Evolutionary conservation across 2,888 invertebrate species (phyloP), one percentile per base, ranked within the genome.

Genomic region (Ligdia adustata): DNA sequence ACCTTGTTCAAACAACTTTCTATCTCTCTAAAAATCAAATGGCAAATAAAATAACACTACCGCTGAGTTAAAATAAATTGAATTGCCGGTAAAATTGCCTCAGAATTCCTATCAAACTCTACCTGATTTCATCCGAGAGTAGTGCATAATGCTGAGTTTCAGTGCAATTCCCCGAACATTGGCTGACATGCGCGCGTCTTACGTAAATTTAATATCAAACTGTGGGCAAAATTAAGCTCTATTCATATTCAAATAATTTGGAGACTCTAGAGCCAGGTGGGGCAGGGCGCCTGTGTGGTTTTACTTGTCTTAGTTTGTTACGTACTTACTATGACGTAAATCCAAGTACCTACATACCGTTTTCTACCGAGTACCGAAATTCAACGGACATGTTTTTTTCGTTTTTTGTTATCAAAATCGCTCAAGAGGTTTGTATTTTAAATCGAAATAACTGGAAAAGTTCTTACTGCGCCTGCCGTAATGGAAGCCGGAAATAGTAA

Each of bases 191-290:
- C 69, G 66, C 69, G 6, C 22, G 22, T 22, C 22, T 22, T 68
- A 68, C 65, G 62, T 62, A 69, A 79, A 77, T 75, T 78, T 77
- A 79, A 79, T 77, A 72, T 64, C 66, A 66, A 65, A 58, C 69
- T 62, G 64, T 53, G 65, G 63, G 74, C 66, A 62, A 66, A 75
- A 80, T 81, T 72, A 75, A 72, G 65, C 59, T 46, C 64, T 53
- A 78, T 82, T 82, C 82, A 78, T 71, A 80, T 81, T 79, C 74
- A 81, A 76, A 81, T 78, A 68, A 72, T 70, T 66, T 65, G 34
- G 6, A 37, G 40, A 44, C 32, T 50, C 44, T 43, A 29, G 35
- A 15, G 35, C 31, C 35, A 41, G 28, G 35, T 40, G 29, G 29
- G 12, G 16, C n/a, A n/a, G n/a, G n/a, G n/a, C n/a, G n/a, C 12